Conservation (phyloP, 2,888 invertebrate species). For the Phalera bucephala region DNA sequence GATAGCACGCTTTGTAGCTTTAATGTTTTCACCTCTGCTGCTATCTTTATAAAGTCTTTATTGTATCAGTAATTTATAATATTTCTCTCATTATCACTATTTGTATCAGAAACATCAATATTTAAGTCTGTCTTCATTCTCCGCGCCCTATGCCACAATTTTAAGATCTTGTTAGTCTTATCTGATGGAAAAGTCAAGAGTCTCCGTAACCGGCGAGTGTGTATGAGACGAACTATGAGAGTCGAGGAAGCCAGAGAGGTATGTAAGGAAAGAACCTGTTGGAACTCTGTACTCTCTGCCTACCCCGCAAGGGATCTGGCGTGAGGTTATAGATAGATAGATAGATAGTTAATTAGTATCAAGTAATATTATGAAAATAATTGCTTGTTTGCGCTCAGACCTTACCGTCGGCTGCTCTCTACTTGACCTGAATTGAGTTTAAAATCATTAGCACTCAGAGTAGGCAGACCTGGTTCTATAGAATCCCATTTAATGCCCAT, state of each 20-base stretch:
- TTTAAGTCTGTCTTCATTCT: neutral
- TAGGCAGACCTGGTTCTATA: constrained; percentile 24
- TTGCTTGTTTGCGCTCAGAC: constrained; percentile 46
- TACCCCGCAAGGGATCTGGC: too few species aligned
- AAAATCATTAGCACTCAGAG: constrained; percentile 24
- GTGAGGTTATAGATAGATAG: too few species aligned
- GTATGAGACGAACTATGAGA: too few species aligned
- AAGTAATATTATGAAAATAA: constrained; percentile 45
- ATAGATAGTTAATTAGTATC: constrained; percentile 39
- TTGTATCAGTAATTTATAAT: too few species aligned
- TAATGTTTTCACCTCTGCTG: neutral
- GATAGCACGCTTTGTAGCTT: too few species aligned
- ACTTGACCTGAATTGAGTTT: constrained; percentile 37
- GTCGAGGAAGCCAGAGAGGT: too few species aligned
- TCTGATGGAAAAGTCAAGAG: too few species aligned
- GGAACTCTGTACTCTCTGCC: too few species aligned
- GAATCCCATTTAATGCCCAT: constrained; percentile 15
- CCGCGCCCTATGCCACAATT: constrained; percentile 12
- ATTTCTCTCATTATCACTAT: too few species aligned
- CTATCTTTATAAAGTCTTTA: neutral
- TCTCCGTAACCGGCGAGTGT: too few species aligned
- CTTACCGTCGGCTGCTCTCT: constrained; percentile 20
- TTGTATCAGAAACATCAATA: neutral
- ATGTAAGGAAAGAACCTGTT: too few species aligned
- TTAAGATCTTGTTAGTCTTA: too few species aligned